Evolutionary conservation across 2,888 invertebrate genomes (phyloP).

Genomic region (Spodoptera picta): DNA sequence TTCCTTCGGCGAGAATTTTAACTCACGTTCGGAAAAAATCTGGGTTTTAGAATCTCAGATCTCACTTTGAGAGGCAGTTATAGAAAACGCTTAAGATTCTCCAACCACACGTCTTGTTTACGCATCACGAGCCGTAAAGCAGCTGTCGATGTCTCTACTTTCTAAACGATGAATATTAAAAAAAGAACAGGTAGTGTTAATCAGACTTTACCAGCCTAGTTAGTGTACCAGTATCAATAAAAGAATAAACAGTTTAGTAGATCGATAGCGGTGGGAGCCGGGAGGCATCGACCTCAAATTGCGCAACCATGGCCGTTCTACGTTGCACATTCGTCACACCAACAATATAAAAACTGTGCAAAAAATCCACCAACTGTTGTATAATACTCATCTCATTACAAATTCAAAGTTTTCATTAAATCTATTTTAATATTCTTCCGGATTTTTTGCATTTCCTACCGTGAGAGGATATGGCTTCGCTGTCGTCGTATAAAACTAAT

Average conservation of each 20-base stretch:
- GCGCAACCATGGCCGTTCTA: conserved; percentile 69
- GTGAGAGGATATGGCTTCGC: conserved; percentile 48
- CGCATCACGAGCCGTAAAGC: conserved; percentile 11
- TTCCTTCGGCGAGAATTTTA: conserved; percentile 14
- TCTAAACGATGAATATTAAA: conserved; percentile 46
- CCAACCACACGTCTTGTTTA: conserved; percentile 4
- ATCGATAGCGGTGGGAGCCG: conserved; percentile 65
- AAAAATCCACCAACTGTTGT: conserved; percentile 46
- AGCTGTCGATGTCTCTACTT: conserved; percentile 32
- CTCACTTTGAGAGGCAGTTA: conserved; percentile 7
- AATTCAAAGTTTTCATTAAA: conserved; percentile 18
- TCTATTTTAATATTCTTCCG: conserved; percentile 40
- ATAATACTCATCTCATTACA: conserved; percentile 53
- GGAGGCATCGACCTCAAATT: conserved; percentile 79
- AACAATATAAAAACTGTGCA: conserved; percentile 42
- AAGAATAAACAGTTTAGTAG: conserved; percentile 66
- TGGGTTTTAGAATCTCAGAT: conserved; percentile 6
- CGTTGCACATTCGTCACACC: conserved; percentile 65
- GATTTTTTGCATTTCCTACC: conserved; percentile 43
- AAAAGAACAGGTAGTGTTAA: conserved; percentile 32
- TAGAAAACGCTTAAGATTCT: conserved; percentile 16
- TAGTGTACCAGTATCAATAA: conserved; percentile 55
- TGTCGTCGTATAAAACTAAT: conserved; percentile 41
- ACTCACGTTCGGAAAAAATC: conserved; percentile 19
- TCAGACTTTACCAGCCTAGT: conserved; percentile 28